These are phyloP conservation scores for Lagocephalus sceleratus DNA, from an alignment of 2,797 vertebrate species.

Conservation along the genomic window DNA sequence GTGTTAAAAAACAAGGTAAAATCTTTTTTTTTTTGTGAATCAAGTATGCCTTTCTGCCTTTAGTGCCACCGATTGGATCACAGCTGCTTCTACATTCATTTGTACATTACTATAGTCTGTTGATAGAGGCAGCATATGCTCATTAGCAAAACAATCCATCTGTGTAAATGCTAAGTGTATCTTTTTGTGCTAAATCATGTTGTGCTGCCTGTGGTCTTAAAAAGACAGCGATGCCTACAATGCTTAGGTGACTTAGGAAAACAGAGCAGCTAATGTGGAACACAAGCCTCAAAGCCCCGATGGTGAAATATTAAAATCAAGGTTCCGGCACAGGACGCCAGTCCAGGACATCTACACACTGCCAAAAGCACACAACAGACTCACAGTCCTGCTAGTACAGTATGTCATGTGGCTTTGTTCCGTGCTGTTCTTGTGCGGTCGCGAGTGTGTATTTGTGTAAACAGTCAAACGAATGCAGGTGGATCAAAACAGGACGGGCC, in stretches of 20 bases:
- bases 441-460: constrained; percentile 38
- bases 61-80: constrained; percentile 1
- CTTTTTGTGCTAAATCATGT: constrained; percentile 7
- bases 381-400: constrained; percentile 15
- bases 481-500: constrained; percentile 5
- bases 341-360: constrained; percentile 48
- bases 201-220: constrained; percentile 10
- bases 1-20: not conserved
- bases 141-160: constrained; percentile 37
- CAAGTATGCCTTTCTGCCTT: not conserved
- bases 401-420: constrained; percentile 31
- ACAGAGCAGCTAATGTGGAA: constrained; percentile 37
- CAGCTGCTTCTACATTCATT: constrained; percentile 20
- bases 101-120: constrained; percentile 24
- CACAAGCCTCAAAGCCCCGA: constrained; percentile 43
- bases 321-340: constrained; percentile 45
- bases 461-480: constrained; percentile 31
- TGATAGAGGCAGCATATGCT: constrained; percentile 38
- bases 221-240: constrained; percentile 2
- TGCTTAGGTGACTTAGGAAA: constrained; percentile 18
- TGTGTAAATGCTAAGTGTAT: constrained; percentile 27
- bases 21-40: not conserved
- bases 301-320: constrained; percentile 60
- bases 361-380: constrained; percentile 24
- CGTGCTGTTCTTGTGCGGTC: constrained; percentile 21